A percentile compares a stretch with the other conserved stretches of the same genome.
These are phyloP conservation scores for Gobio gobio DNA, from an alignment of 2,113 vertebrate genomes.

Conservation along the genomic window DNA sequence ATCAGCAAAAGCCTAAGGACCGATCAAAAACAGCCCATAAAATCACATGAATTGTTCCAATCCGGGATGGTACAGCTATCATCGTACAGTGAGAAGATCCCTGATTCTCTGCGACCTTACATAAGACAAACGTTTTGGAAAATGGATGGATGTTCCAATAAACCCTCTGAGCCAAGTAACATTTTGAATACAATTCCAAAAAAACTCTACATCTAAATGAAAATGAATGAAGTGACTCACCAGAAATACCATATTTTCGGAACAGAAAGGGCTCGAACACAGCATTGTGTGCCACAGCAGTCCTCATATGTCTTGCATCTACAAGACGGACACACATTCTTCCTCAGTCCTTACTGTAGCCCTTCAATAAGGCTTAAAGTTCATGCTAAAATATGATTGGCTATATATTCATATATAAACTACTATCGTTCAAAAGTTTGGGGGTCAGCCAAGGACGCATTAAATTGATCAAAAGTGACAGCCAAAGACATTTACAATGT, in stretches of 20 bases:
- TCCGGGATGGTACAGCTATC: background rate
- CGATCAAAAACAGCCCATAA: background rate
- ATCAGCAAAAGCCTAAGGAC: slow-evolving; percentile 82
- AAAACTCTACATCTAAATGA: background rate
- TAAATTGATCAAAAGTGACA: background rate
- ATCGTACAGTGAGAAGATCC: background rate
- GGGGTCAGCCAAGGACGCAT: background rate
- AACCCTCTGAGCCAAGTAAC: background rate
- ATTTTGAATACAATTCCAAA: background rate
- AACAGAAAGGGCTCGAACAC: slow-evolving; percentile 82
- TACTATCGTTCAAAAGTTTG: background rate
- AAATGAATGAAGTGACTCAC: slow-evolving; percentile 65
- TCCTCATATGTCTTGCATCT: slow-evolving; percentile 87
- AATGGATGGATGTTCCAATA: background rate
- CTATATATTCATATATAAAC: background rate
- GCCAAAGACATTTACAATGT: background rate
- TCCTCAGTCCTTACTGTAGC: background rate
- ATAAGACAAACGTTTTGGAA: background rate
- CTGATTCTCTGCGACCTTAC: background rate
- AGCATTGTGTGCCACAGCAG: slow-evolving; percentile 85
- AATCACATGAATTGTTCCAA: background rate
- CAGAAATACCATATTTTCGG: slow-evolving; percentile 89
- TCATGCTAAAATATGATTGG: background rate
- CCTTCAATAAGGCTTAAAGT: background rate
- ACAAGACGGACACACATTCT: background rate